Evolutionary conservation across 2,113 vertebrate species (phyloP), one percentile per base, ranked within the genome.

Genomic region (Boleophthalmus pectinirostris): DNA sequence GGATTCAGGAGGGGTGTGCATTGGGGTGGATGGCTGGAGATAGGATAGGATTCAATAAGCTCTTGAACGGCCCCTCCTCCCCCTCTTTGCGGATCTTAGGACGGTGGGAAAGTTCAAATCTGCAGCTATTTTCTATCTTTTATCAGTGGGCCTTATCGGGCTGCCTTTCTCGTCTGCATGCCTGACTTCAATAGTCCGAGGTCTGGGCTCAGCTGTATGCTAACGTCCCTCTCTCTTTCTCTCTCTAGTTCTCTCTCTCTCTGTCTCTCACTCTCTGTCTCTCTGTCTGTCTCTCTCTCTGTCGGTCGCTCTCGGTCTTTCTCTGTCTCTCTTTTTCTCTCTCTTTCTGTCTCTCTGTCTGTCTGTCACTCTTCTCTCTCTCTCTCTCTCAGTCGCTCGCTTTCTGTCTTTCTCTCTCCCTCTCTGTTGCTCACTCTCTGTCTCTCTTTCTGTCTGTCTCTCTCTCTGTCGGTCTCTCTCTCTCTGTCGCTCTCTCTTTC

Each of bases 101-200:
- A 94, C 51, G 84, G 94, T 98, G 96, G 96, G 96, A 98, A 98
- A 96, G 95, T 96, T 96, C 86, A 94, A 94, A 94, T 94, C 95
- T 98, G 97, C 96, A 96, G 94, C 96, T 96, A 94, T 97, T 98
- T 97, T 96, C 95, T 95, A 90, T 93, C 94, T 92, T 86, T 94
- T 96, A 96, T 97, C 95, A 20, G 86, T 61, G 60, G 67, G 60
- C 85, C 95, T 98, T 98, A 97, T 98, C 97, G 20, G 56, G 83
- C 87, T 88, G 93, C 90, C 94, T 92, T 90, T 95, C 91, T 95
- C 92, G 93, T 95, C 95, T 95, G 93, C 91, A 78, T 91, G 94
- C 94, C 90, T 93, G 92, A 90, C 92, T 92, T 93, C 84, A 90
- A 91, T 93, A 90, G 89, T 91, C 94, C 95, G 95, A 95, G 95